Evolutionary conservation across 92 coral and sea anemone genomes (phyloP), one percentile per base, ranked within the genome.

Genomic region (Heteractis magnifica): DNA sequence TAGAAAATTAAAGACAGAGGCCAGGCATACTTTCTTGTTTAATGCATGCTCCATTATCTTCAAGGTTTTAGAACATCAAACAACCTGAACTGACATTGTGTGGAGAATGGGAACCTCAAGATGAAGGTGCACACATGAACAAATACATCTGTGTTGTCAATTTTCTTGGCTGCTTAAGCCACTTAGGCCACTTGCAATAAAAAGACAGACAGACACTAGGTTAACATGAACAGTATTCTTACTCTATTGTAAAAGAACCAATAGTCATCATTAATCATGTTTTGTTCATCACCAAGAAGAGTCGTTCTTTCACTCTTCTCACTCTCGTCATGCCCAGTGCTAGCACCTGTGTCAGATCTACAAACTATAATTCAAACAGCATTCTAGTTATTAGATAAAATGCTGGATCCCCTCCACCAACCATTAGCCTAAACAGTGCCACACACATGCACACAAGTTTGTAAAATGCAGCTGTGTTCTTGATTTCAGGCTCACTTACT

Each of bases 211-310:
- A 62, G n/a, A 13, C 15, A 34, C 44, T 34, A 34, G 3, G 3
- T 34, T 34, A 34, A 34, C 3, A 34, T 34, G 44, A 34, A 34
- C 2, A 34, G 44, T 34, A 12, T 18, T 44, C 88, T 44, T 78
- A 92, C 98, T 86, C 98, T 89, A 86, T 93, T 93, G 51, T 92
- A 82, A 70, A 93, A 93, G 90, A 93, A 93, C 94, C 94, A 93
- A 64, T 89, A 93, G 80, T 93, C 98, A 49, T 93, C 94, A 41
- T 78, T 86, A 14, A 92, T 90, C 68, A 91, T 87, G 49, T 77
- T 88, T 44, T 92, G 93, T 64, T 92, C 90, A 0, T 89, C 89
- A 56, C 90, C 77, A 60, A 88, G 81, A 21, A 88, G 81, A 10
- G 88, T 78, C 0, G 88, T 65, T 16, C 76, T 76, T 59, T 85